Evolutionary conservation across 2,113 vertebrate genomes (phyloP).

Genomic region (Balaeniceps rex): DNA sequence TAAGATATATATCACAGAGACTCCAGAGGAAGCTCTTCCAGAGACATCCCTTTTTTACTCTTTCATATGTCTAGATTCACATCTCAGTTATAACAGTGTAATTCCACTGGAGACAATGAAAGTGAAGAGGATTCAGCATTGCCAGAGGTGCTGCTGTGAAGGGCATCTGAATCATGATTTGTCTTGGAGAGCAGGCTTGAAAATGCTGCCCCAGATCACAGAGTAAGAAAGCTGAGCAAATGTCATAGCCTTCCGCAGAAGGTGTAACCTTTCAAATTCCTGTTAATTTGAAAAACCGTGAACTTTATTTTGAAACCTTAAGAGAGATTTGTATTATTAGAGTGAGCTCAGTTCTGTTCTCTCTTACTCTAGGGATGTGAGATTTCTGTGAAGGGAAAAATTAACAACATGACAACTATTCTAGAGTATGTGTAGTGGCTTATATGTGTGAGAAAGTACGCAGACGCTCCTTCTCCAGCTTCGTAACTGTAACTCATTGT

Average conservation of each 20-base stretch:
- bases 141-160: background rate
- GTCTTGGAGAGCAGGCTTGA: background rate
- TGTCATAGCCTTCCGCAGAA: background rate
- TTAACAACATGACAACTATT: background rate
- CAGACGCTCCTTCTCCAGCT: background rate
- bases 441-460: background rate
- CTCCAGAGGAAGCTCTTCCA: background rate
- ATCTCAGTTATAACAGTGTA: background rate
- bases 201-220: background rate
- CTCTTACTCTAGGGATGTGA: background rate
- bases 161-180: background rate
- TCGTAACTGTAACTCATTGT: background rate
- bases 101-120: background rate
- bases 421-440: background rate
- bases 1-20: background rate
- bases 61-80: background rate
- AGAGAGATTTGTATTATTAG: background rate
- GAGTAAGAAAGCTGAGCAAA: background rate
- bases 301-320: background rate
- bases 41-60: background rate
- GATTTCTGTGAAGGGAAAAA: background rate
- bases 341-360: background rate
- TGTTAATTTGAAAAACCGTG: background rate
- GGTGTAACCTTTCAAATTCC: background rate
- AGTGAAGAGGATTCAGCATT: background rate